Evolutionary conservation across 2,113 vertebrate genomes (phyloP).

Genomic region (Accipiter cooperii): DNA sequence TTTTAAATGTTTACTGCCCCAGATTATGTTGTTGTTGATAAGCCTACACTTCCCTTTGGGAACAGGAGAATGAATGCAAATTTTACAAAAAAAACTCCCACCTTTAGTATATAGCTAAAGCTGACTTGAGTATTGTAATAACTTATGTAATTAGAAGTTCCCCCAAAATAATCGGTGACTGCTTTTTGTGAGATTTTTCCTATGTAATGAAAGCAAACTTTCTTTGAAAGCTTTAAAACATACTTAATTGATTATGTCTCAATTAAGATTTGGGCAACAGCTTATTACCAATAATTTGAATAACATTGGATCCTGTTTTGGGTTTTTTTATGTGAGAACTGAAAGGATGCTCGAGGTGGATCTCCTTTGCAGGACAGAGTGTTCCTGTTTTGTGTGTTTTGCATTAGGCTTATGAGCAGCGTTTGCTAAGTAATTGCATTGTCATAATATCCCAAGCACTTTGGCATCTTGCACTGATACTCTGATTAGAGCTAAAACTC

Average conservation of each 20-base stretch:
- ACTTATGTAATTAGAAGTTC: background rate
- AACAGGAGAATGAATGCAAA: background rate
- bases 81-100: background rate
- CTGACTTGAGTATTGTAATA: background rate
- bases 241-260: background rate
- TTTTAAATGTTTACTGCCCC: background rate
- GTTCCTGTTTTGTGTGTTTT: background rate
- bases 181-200: background rate
- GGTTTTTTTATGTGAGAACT: background rate
- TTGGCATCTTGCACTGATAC: conserved; percentile 55
- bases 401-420: background rate
- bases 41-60: background rate
- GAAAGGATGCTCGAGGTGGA: background rate
- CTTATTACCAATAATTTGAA: background rate
- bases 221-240: background rate
- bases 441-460: conserved; percentile 36
- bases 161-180: background rate
- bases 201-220: background rate
- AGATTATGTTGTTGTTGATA: background rate
- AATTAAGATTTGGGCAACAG: background rate
- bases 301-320: background rate
- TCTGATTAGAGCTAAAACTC: conserved; percentile 29
- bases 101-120: background rate
- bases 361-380: background rate
- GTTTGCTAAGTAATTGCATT: background rate